Evolutionary conservation across 2,113 vertebrate species (phyloP).

Genomic region (Tautogolabrus adspersus): DNA sequence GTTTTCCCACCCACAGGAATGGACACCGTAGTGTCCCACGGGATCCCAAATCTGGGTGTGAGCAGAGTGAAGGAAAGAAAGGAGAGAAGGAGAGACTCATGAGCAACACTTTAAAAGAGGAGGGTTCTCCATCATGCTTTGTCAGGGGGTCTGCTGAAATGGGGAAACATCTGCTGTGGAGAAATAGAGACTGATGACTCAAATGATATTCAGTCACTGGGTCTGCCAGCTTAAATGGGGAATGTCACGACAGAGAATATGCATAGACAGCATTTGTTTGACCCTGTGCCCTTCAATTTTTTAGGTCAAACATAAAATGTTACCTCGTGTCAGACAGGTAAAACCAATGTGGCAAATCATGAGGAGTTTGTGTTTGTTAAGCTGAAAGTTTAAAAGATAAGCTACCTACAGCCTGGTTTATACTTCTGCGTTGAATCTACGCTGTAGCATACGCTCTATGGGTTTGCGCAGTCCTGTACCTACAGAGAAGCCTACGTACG

Average conservation of each 20-base stretch:
- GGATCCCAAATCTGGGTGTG: constrained; percentile 31
- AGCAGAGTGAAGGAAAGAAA: constrained; percentile 47
- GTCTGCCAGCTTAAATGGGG: constrained; percentile 73
- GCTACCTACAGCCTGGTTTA: background rate
- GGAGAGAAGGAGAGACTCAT: constrained; percentile 59
- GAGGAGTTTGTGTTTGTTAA: constrained; percentile 4
- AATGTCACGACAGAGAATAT: constrained; percentile 68
- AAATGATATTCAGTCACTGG: constrained; percentile 76
- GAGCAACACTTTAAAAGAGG: constrained; percentile 77
- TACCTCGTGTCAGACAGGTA: background rate
- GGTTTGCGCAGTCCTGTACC: too few relatives aligned
- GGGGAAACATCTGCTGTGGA: constrained; percentile 84
- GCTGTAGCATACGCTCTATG: too few relatives aligned
- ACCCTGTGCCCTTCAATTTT: constrained; percentile 32
- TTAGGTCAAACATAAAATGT: constrained; percentile 6
- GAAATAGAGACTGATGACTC: constrained; percentile 85
- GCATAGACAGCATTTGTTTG: constrained; percentile 49
- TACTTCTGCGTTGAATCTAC: too few relatives aligned
- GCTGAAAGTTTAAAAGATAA: constrained; percentile 35
- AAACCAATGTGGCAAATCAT: constrained; percentile 10
- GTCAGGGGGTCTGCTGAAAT: constrained; percentile 77
- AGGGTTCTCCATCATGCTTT: constrained; percentile 78
- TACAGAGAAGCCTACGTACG: too few relatives aligned
- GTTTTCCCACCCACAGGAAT: constrained; percentile 55
- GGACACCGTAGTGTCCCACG: constrained; percentile 27